Evolutionary conservation across 2,888 invertebrate species (phyloP).

Genomic region (Rhogogaster chlorosoma): DNA sequence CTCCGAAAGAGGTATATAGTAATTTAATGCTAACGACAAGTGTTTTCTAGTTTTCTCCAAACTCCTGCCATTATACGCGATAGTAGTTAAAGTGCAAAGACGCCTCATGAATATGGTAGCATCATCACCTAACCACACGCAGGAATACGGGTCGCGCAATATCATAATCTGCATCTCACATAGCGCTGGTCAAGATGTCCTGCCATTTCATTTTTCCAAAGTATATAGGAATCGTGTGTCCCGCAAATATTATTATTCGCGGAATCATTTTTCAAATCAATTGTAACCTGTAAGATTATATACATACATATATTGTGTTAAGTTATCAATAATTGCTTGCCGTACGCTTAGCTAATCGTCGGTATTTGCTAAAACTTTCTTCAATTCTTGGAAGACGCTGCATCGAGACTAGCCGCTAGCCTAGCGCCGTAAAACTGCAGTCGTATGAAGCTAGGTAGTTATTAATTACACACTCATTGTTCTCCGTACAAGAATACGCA

Average conservation of each 20-base stretch:
- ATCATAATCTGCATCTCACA: background rate
- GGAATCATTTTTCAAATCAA: background rate
- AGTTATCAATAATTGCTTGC: background rate
- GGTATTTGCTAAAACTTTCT: background rate
- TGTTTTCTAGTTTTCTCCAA: slow-evolving; percentile 47
- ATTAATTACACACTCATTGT: slow-evolving; percentile 28
- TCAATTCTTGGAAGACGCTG: slow-evolving; percentile 5
- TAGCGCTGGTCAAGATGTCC: background rate
- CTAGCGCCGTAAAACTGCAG: background rate
- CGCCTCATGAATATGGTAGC: slow-evolving; percentile 20
- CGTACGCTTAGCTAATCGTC: background rate
- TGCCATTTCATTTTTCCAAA: background rate
- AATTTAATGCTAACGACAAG: slow-evolving; percentile 36
- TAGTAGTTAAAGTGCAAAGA: background rate
- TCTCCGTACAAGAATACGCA: background rate
- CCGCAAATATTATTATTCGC: background rate
- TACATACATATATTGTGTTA: background rate
- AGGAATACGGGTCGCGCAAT: background rate
- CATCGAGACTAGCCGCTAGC: slow-evolving; percentile 1
- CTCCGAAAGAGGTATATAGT: slow-evolving; percentile 21
- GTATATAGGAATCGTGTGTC: background rate
- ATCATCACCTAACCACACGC: slow-evolving; percentile 10
- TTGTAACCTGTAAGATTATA: background rate
- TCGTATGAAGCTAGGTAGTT: slow-evolving; percentile 14
- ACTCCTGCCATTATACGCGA: slow-evolving; percentile 23